Evolutionary conservation across 2,888 invertebrate genomes (phyloP), one percentile per base, ranked within the genome.

Genomic region (Agapostemon virescens): DNA sequence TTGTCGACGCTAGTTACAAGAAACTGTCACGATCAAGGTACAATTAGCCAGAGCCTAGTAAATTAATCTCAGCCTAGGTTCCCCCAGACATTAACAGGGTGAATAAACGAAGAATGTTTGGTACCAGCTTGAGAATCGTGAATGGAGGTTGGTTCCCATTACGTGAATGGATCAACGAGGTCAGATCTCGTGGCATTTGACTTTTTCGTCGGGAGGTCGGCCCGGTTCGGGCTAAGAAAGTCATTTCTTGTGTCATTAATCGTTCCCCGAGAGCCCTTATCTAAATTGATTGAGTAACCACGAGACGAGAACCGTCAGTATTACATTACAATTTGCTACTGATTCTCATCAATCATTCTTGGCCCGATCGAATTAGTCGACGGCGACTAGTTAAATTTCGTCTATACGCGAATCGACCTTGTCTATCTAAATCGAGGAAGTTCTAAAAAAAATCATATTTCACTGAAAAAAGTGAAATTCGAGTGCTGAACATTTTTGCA

Each of bases 141-240:
- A 86, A 86, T 85, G 87, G 78, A 79, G 58, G 66, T 73, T 79
- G 81, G 85, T 86, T 88, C 87, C 84, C 87, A 87, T 87, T 88
- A 87, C 68, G 83, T 69, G 84, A 78, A 85, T 84, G 85, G 82
- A 82, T 81, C 49, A 76, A 79, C 74, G 81, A 76, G 86, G 86
- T 88, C 85, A 82, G 77, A 84, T 83, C 81, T 85, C 64, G 77
- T 74, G 69, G 45, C 69, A 71, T 69, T 84, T 86, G 84, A 81
- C 84, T 81, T 84, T 86, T 55, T 69, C 71, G 73, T 78, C 69
- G 76, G 72, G 74, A 79, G 87, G 85, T 87, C 85, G 83, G 87
- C 87, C 85, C 87, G 75, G 78, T 74, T 76, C 82, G 80, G 73
- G 74, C 69, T 77, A 80, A 78, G 81, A 87, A 88, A 87, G 83